Evolutionary conservation across 2,888 invertebrate genomes (phyloP).

Genomic region (Melanophora roralis): DNA sequence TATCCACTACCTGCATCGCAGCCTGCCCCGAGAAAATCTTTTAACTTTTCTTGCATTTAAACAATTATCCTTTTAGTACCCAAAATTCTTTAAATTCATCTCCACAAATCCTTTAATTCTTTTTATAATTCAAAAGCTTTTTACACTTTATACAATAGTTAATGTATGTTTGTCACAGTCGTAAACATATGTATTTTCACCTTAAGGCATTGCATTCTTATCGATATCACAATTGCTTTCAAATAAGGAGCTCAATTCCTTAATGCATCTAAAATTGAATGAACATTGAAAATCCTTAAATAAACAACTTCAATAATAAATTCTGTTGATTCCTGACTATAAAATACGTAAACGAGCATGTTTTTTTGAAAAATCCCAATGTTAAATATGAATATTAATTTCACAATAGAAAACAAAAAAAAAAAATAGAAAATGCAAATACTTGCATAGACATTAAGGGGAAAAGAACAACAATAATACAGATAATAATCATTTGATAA

Average conservation of each 20-base stretch:
- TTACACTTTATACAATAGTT: neutral
- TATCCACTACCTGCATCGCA: no score
- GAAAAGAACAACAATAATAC: conserved; percentile 11
- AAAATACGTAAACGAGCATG: conserved; percentile 3
- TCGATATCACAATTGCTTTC: conserved; percentile 3
- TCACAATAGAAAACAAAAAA: neutral
- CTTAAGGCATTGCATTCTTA: conserved; percentile 7
- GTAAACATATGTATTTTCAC: neutral
- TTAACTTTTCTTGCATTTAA: no score
- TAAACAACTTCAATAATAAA: conserved; percentile 21
- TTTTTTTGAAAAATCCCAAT: neutral
- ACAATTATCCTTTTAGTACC: no score
- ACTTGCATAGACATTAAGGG: neutral
- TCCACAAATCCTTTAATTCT: neutral
- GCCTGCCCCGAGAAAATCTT: no score
- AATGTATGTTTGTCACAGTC: neutral
- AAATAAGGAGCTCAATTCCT: neutral
- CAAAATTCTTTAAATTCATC: no score
- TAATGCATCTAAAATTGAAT: conserved; percentile 38
- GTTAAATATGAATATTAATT: conserved; percentile 20
- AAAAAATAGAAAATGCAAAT: no score
- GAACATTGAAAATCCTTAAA: neutral
- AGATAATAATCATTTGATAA: conserved; percentile 53
- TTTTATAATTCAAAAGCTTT: neutral
- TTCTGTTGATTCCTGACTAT: conserved; percentile 15